Evolutionary conservation across 2,797 vertebrate genomes (phyloP).

Genomic region (Gastrophryne carolinensis): DNA sequence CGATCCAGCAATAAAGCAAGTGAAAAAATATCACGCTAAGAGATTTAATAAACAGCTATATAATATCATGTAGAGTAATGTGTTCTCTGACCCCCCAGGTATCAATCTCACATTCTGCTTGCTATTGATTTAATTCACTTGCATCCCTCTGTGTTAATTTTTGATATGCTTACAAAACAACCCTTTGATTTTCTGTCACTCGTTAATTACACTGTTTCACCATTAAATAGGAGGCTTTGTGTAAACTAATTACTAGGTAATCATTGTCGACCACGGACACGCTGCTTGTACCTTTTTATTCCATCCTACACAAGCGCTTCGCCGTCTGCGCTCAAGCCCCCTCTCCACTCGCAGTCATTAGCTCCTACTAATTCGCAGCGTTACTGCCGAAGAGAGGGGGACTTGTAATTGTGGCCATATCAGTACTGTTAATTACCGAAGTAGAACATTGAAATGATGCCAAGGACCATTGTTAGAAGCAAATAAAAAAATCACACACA

Average conservation of each 20-base stretch:
- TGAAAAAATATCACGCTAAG: constrained; percentile 27
- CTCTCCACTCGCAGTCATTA: constrained; percentile 91
- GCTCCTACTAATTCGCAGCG: constrained; percentile 90
- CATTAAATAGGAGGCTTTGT: constrained; percentile 97
- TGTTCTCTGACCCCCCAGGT: constrained; percentile 26
- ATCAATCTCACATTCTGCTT: constrained; percentile 64
- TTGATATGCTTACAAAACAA: constrained; percentile 95
- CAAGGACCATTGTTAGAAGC: constrained; percentile 96
- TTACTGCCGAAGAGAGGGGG: constrained; percentile 84
- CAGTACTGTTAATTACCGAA: constrained; percentile 98
- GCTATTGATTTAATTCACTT: constrained; percentile 87
- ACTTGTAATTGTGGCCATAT: constrained; percentile 96
- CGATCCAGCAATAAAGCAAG: constrained; percentile 23
- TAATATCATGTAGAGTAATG: constrained; percentile 36
- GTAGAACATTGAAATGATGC: constrained; percentile 96
- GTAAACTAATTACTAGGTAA: constrained; percentile 99
- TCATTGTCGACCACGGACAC: constrained; percentile 89
- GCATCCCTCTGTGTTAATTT: constrained; percentile 89
- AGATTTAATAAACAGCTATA: constrained; percentile 43
- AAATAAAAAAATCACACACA: constrained; percentile 67
- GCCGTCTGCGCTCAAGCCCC: constrained; percentile 83
- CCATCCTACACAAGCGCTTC: constrained; percentile 79
- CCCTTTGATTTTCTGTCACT: constrained; percentile 99
- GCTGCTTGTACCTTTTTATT: constrained; percentile 91
- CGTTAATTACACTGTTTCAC: constrained; percentile 98